These are phyloP conservation scores for Elegia similella DNA, from an alignment of 2,888 invertebrate genomes.

Conservation along the genomic window DNA sequence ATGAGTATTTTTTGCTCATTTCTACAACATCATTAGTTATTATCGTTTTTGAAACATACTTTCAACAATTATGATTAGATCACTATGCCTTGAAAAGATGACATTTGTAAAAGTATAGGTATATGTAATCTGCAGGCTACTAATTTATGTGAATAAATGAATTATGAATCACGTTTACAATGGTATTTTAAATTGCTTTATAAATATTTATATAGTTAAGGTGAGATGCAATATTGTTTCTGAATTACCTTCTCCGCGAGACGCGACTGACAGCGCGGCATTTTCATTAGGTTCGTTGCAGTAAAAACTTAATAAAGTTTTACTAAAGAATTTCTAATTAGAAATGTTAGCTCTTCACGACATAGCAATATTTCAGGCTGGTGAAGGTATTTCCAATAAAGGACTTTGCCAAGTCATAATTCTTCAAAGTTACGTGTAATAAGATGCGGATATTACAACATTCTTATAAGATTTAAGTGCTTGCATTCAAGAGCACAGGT, in stretches of 20 bases:
- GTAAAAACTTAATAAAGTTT: constrained; percentile 81
- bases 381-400: constrained; percentile 82
- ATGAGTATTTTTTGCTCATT: too few species aligned
- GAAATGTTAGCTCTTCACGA: constrained; percentile 80
- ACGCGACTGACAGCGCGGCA: constrained; percentile 63
- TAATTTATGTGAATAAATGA: too few species aligned
- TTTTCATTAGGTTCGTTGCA: constrained; percentile 77
- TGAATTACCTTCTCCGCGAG: constrained; percentile 25
- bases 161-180: too few species aligned
- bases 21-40: too few species aligned
- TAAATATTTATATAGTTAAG: constrained; percentile 1
- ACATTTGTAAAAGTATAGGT: too few species aligned
- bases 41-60: too few species aligned
- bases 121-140: too few species aligned
- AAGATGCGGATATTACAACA: constrained; percentile 79
- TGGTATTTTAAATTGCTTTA: neutral
- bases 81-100: too few species aligned
- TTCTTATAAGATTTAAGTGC: constrained; percentile 70
- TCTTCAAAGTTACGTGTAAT: constrained; percentile 81
- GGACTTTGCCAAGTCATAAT: constrained; percentile 82
- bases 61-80: too few species aligned
- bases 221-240: constrained; percentile 22
- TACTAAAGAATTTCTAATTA: constrained; percentile 80
- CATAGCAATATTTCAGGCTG: constrained; percentile 80
- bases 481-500: constrained; percentile 39